phyloP scores from a whole-genome alignment of 2,113 vertebrate species.

The Brevimyrus niger region DNA sequence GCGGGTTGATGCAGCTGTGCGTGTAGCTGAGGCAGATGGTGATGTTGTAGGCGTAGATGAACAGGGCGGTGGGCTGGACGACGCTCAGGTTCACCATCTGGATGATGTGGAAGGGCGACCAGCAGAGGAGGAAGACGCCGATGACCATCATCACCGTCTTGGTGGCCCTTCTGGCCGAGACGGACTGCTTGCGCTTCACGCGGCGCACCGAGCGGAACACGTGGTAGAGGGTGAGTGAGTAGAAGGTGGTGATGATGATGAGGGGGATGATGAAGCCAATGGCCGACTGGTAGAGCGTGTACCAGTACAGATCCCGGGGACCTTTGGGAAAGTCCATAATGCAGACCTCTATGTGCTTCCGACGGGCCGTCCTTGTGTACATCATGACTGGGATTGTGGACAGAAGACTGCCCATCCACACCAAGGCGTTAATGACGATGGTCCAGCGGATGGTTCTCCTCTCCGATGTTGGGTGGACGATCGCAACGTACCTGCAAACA shows the following conservation, averaged over 20 bases:
- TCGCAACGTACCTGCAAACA: constrained; percentile 60
- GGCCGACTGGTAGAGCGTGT: constrained; percentile 69
- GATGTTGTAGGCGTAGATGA: constrained; percentile 66
- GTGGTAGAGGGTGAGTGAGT: constrained; percentile 68
- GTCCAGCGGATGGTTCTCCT: constrained; percentile 66
- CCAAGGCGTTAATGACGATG: constrained; percentile 62
- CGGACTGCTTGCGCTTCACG: constrained; percentile 63
- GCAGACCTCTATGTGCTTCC: constrained; percentile 54
- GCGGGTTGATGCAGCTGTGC: constrained; percentile 73
- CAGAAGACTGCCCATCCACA: constrained; percentile 67
- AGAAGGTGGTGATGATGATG: constrained; percentile 69
- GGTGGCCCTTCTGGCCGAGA: constrained; percentile 64
- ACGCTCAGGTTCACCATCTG: constrained; percentile 67
- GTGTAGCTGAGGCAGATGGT: constrained; percentile 72
- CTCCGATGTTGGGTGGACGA: constrained; percentile 66
- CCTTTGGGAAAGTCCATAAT: constrained; percentile 60
- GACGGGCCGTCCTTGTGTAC: constrained; percentile 55
- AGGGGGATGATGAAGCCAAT: constrained; percentile 68
- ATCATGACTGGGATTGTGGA: constrained; percentile 67
- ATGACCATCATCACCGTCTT: constrained; percentile 72
- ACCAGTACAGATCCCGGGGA: constrained; percentile 71
- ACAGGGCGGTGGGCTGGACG: constrained; percentile 50
- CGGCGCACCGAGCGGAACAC: constrained; percentile 69
- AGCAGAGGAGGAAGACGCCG: constrained; percentile 63
- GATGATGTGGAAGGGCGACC: constrained; percentile 72